These are phyloP conservation scores for Orthonyx spaldingii DNA, from an alignment of 2,113 vertebrate genomes.

Conservation along the genomic window DNA sequence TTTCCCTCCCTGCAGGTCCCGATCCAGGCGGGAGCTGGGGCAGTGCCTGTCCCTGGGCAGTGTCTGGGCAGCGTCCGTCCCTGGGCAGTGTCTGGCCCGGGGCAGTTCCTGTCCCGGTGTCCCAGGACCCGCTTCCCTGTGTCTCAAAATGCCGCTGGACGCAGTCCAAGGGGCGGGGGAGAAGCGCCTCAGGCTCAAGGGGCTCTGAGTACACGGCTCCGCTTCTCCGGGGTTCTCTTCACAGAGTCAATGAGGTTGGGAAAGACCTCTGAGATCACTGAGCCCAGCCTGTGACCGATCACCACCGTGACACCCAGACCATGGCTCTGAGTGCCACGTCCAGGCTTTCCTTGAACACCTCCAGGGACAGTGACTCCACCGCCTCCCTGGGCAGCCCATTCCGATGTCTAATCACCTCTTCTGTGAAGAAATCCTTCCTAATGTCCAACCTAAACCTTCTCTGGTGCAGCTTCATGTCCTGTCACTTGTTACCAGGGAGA, in stretches of 20 bases:
- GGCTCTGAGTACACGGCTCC: rapidly evolving
- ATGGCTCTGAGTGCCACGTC: not conserved
- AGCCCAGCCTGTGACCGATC: rapidly evolving
- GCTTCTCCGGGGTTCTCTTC: rapidly evolving
- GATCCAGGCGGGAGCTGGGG: not conserved
- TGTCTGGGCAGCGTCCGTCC: not conserved
- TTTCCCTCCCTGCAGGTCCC: not conserved
- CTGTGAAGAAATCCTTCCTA: not conserved
- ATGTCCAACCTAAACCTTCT: not conserved
- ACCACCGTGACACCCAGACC: not conserved
- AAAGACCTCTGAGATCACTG: not conserved
- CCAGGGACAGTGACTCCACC: not conserved
- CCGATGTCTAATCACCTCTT: not conserved
- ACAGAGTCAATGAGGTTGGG: not conserved
- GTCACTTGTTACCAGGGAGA: not conserved
- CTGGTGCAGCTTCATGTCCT: not conserved
- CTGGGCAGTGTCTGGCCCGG: rapidly evolving
- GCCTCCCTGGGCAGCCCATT: not conserved
- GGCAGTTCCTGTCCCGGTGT: not conserved
- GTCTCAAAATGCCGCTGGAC: not conserved
- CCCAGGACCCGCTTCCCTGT: not conserved
- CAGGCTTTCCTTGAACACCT: not conserved
- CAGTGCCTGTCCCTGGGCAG: not conserved
- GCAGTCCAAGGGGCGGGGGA: not conserved
- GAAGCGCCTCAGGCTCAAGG: rapidly evolving